Base-by-base conservation (phyloP, 2,888 invertebrate species). In the Mechanitis mazaeus region DNA sequence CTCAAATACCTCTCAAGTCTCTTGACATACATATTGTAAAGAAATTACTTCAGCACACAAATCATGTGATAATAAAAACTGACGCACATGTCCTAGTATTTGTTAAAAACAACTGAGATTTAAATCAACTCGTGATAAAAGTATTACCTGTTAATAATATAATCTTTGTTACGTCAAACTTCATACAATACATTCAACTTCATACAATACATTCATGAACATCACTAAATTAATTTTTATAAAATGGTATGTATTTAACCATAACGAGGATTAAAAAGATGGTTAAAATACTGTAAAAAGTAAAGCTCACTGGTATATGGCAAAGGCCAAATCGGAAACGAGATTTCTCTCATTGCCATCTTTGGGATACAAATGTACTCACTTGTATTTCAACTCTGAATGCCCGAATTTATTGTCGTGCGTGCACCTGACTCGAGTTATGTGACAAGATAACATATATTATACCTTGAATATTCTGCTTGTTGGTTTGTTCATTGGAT, bases 21-120 rank as follows among this genome's bases (percentile, higher is more conserved):
- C 87, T 87, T 87, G 87, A 87, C 86, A 87, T 70, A 87, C 81
- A 81, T 85, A 74, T 71, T 61, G 63, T 63, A 73, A 69, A 61
- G 61, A 64, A 59, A 62, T 64, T 55, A 64, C 58, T 67, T 66
- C 67, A 63, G 63, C 31, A 47, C 58, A 60, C 60, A 61, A 28
- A 59, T n/a, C 59, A 54, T 65, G 58, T 59, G 57, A 61, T 45
- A 60, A 56, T 45, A 57, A 55, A 45, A 50, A 33, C 20, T 33
- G 1, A 33, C 11, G 9, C 33, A 42, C 33, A 7, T 47, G 31
- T 61, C 47, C 54, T 54, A 42, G 57, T 57, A 50, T 31, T 50
- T 50, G 9, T 50, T 50, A 31, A 31, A 28, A 50, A 31, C 47
- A 50, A 9, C 20, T 20, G 20, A 50, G 28, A 50, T 50, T 42